Base-by-base conservation (phyloP, 2,888 invertebrate genomes). In the Coleophora deauratella region DNA sequence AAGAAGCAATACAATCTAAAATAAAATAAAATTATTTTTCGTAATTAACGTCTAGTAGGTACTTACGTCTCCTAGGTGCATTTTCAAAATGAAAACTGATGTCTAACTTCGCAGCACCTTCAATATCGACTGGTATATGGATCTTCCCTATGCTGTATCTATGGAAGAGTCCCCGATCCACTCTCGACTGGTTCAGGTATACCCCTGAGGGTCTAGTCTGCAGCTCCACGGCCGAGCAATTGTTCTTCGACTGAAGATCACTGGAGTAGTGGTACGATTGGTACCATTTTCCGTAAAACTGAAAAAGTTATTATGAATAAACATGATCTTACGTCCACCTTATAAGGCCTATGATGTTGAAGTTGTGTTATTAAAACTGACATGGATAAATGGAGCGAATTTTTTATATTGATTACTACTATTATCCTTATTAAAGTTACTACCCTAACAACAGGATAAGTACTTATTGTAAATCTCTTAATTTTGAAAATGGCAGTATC, bases 211-310 rank as follows among this genome's bases (percentile, higher is more conserved):
- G 59, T 12, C 45, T 65, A 0, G 63, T 72, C 27, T 56, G 42
- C 12, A 78, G 47, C 21, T 75, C 66, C 3, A 79, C 39, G 0
- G 63, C 59, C 0, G 79, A 77, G 44, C 84, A 84, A 41, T 79
- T 76, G 49, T 68, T 79, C 12, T 59, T 58, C 2, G 56, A 51
- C 41, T 69, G 72, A 0, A 66, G 68, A 42, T 76, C 74, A 44
- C 77, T 76, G 34, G 80, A 74, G 51, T 70, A 79, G 40, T 73
- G 70, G 46, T 74, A 73, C 0, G 62, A 54, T 55, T 82, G 80
- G 37, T 73, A 65, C 82, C 84, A 84, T 54, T 66, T 74, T 0
- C 72, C 70, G 39, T 57, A 73, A 39, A 84, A 84, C 82, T 84
- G 52, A 21, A 21, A 21, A 21, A 21, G 6, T 21, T 21, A 21